Evolutionary conservation across 1,140 invertebrate genomes (phyloP), one percentile per base, ranked within the genome.

Genomic region (Atta texana): DNA sequence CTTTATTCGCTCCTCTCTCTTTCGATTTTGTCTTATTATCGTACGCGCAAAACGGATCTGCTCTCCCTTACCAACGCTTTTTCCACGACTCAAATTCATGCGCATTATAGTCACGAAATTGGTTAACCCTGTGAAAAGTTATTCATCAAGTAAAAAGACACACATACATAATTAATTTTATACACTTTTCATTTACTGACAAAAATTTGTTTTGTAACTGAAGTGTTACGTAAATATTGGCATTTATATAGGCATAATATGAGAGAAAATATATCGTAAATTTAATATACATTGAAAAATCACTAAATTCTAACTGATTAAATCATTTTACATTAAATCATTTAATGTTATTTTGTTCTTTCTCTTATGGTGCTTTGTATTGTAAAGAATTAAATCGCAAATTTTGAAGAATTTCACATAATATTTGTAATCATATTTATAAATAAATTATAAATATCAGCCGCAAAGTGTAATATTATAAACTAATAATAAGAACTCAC

Each of bases 21-120:
- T 55, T 76, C 71, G 21, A 82, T 89, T 81, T 89, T 72, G 63
- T 77, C 71, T 89, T 89, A 86, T 87, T 86, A 78, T 75, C 53
- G 53, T 68, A 69, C 68, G 74, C 21, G 71, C 12, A 49, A 75
- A 81, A 88, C 74, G 24, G 59, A 68, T 31, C 39, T 66, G 75
- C 7, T 7, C 75, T 81, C 12, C 18, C 81, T 75, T 69, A 55
- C 21, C 81, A 68, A 16, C 5, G 28, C 39, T 74, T 77, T 82
- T 64, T 49, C 21, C 4, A 51, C 72, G 49, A 64, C 63, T 66
- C 28, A 10, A 69, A 53, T 39, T 59, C 31, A n/a, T 61, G 18
- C 7, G 5, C 8, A 39, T 12, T 75, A 34, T n/a, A 55, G 4
- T 31, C 28, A 59, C 14, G 6, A 39, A 39, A 44, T 61, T 61